Base-by-base conservation (phyloP, 2,113 vertebrate species). In the Gymnorhina tibicen region DNA sequence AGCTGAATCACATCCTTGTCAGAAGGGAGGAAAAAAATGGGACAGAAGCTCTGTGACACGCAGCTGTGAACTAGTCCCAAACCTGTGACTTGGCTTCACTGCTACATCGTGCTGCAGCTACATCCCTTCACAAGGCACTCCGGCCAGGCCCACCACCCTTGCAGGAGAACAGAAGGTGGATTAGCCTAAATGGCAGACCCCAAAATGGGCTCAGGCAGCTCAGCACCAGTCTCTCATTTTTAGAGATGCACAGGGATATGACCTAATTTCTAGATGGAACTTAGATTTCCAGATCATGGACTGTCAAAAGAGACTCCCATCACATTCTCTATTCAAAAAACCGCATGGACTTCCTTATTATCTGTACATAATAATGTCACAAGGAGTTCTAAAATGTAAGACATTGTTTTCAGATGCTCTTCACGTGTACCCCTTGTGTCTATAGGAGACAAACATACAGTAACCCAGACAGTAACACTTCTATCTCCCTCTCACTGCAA, bases 381-480 rank as follows among this genome's bases (percentile, higher is more conserved):
- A 62, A 33, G 46, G 15, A 74, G 32, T 19, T 70, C 18, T 76
- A 52, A 76, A 83, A 78, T 60, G 12, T 42, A 70, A 41, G 60
- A 41, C 14, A 23, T 6, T 37, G 17, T 33, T 89, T 89, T 56
- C 44, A 84, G 62, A 77, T 52, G 62, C 30, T 59, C 14, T 35
- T 59, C 46, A 59, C 62, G 26, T 19, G 10, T 39, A 44, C 9
- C 5, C 21, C 27, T 64, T 73, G 30, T 39, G 39, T 73, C 44
- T 47, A 21, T 0, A 56, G 42, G 4, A 78, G 5, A 75, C 27
- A 73, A 59, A 59, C 18, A 37, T 10, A 44, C 0, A 50, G 22
- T 50, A 83, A 80, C 14, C n/a, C 18, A 50, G 69, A 37, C 26
- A 85, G 33, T 47, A 77, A 64, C 6, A 27, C 12, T 64, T 64